A percentile compares a stretch with the other conserved stretches of the same genome.
Conservation (phyloP, 2,797 vertebrate species). For the Tragelaphus eurycerus region DNA sequence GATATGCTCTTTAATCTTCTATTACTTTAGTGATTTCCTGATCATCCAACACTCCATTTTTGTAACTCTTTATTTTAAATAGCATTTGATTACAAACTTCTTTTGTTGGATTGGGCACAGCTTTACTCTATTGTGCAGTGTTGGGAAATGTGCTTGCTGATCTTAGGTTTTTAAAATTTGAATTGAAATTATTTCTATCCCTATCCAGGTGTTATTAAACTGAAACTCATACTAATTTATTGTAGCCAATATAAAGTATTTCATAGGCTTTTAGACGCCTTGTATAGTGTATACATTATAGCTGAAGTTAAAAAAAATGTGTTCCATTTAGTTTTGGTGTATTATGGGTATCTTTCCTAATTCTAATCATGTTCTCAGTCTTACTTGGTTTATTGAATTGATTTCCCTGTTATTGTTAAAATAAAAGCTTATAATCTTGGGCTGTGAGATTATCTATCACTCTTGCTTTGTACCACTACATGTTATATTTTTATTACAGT, state of each 20-base stretch:
- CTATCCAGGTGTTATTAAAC: slow-evolving; percentile 15
- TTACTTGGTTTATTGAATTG: not conserved
- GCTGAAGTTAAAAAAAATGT: not conserved
- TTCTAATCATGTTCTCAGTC: slow-evolving; percentile 7
- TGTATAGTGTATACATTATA: not conserved
- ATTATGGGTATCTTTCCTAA: not conserved
- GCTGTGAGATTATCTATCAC: not conserved
- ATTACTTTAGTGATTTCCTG: not conserved
- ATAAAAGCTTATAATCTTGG: slow-evolving; percentile 32
- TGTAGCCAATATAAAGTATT: not conserved
- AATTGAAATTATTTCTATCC: slow-evolving; percentile 4
- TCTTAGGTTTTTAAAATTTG: not conserved
- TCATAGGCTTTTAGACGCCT: not conserved
- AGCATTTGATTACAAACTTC: not conserved
- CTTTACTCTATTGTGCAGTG: not conserved
- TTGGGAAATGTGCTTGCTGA: not conserved
- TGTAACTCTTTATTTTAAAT: slow-evolving; percentile 1
- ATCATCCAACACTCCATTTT: not conserved
- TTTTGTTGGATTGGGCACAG: not conserved
- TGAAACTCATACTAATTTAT: not conserved
- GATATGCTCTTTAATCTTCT: not conserved
- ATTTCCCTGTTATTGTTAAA: not conserved
- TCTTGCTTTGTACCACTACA: not conserved
- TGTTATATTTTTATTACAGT: slow-evolving; percentile 19
- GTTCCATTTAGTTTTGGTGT: slow-evolving; percentile 9